Evolutionary conservation across 1,140 invertebrate genomes (phyloP).

Genomic region (Drosophila navojoa): DNA sequence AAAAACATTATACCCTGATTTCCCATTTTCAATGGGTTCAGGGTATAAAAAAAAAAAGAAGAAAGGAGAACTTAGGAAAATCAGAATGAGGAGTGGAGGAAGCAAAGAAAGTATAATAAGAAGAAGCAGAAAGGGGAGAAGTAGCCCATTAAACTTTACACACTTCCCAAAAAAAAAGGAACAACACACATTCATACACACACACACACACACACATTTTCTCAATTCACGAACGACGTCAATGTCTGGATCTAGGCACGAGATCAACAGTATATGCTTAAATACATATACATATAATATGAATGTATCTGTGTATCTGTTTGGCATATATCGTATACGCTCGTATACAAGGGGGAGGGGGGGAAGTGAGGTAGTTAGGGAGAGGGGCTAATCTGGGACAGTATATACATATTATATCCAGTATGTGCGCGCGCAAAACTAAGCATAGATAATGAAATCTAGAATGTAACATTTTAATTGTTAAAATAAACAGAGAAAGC

Average conservation of each 20-base stretch:
- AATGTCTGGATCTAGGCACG: constrained; percentile 18
- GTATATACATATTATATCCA: not conserved
- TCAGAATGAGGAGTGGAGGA: not conserved
- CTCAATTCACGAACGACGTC: not conserved
- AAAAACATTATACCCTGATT: no score
- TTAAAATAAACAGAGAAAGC: constrained; percentile 22
- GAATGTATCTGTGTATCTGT: no score
- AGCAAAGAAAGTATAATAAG: not conserved
- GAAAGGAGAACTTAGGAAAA: constrained; percentile 6
- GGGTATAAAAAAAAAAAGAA: not conserved
- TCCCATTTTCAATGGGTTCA: not conserved
- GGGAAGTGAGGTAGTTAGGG: no score
- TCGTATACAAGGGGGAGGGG: not conserved
- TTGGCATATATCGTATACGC: no score
- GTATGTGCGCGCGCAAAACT: constrained; percentile 45
- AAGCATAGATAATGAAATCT: constrained; percentile 39
- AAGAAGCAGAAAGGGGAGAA: not conserved
- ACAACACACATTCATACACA: not conserved
- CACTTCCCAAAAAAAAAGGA: not conserved
- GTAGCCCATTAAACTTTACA: not conserved
- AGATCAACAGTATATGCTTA: constrained; percentile 8
- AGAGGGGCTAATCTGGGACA: not conserved
- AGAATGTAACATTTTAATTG: constrained; percentile 54
- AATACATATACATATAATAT: not conserved
- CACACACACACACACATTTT: not conserved